Base-by-base conservation (phyloP, 2,888 invertebrate genomes). In the Parnassius glacialis region DNA sequence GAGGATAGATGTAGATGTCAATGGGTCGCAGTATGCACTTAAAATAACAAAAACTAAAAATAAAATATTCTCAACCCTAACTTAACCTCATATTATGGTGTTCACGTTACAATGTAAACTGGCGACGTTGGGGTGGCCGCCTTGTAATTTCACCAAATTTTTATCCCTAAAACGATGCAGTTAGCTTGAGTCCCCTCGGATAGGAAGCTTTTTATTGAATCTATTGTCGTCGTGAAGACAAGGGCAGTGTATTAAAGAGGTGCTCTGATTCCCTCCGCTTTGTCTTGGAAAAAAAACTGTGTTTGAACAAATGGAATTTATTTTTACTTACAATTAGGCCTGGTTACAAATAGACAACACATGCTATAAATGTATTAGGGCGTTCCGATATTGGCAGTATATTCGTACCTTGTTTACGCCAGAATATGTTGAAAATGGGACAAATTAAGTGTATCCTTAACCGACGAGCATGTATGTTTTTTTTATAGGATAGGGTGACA, bases 131-230 rank as follows among this genome's bases (percentile, higher is more conserved):
- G 90, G 90, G 88, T 84, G 83, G 80, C 79, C 73, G 84, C 84
- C 88, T 89, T 90, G 91, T 91, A 90, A 91, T 90, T 88, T 89
- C 77, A 81, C 81, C 86, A 85, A 90, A 88, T 87, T 90, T 90
- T 88, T 87, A 86, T 84, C 87, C 90, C 82, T 77, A 77, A 79
- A 81, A 73, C 79, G 79, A 59, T 72, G 77, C 78, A 81, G 68
- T 69, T 66, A 64, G 64, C 62, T 62, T 60, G 71, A 72, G 72
- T 74, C 78, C 78, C 79, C 79, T 72, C 68, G 65, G 62, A 70
- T 53, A 74, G 76, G 74, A 68, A 69, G 73, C 73, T 78, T 80
- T 82, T 83, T 82, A 83, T 79, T 74, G 77, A 75, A 74, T 73
- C 75, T 72, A 75, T 76, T 73, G 73, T 73, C 61, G 65, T 67